Conservation (phyloP, 2,113 vertebrate genomes). For the Pitta sordida region DNA sequence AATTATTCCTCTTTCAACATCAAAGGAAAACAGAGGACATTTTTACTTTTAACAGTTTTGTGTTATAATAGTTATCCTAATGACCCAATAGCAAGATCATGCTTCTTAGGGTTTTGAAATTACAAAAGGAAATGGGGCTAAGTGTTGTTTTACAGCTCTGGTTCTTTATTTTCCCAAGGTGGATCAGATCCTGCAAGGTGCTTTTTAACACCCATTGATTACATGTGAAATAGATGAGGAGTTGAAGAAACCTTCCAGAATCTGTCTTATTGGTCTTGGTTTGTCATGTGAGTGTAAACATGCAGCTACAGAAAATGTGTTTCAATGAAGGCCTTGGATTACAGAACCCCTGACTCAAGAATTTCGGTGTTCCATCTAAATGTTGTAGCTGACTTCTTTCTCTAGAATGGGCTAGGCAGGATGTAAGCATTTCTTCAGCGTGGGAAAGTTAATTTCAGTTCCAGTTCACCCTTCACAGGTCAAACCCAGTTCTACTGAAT, state of each 20-base stretch:
- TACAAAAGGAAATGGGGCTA: conserved; percentile 19
- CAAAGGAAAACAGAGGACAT: conserved; percentile 7
- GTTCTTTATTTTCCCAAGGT: neutral
- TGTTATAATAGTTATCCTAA: neutral
- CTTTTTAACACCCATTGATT: neutral
- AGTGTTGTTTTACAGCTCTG: neutral
- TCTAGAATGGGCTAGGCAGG: neutral
- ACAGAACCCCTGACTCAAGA: neutral
- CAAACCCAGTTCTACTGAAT: neutral
- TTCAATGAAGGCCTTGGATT: neutral
- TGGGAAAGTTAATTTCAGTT: conserved; percentile 25
- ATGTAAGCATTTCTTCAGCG: neutral
- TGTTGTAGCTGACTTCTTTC: neutral
- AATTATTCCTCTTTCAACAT: conserved; percentile 37
- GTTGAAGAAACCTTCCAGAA: neutral
- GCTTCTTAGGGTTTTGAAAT: neutral
- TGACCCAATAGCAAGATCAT: neutral
- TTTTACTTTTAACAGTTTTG: conserved; percentile 25
- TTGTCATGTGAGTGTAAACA: neutral
- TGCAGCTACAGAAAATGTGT: neutral
- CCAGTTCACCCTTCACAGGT: neutral
- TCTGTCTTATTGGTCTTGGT: neutral
- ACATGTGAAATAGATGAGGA: neutral
- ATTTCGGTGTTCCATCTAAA: neutral
- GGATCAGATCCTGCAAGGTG: neutral